Evolutionary conservation across 2,797 vertebrate genomes (phyloP), one percentile per base, ranked within the genome.

Genomic region (Crax fasciolata): DNA sequence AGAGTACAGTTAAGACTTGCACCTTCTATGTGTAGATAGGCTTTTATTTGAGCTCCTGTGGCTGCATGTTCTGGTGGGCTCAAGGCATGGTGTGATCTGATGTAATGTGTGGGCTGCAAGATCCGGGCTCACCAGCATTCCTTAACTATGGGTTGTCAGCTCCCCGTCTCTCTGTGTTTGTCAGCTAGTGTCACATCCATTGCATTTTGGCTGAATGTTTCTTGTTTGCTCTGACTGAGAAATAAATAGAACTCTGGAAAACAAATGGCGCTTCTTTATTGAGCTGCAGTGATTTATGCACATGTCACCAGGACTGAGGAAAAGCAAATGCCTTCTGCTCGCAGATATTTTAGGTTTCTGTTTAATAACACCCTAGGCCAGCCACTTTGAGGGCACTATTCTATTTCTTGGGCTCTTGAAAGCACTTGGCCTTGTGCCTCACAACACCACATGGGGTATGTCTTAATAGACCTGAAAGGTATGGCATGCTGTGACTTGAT

Each of bases 381-480:
- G 80, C 32, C 19, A 43, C 55, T 78, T 62, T 44, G 66, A 88
- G 70, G 58, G 32, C 30, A 49, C 46, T 82, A 19, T 38, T 94
- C 77, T 88, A 7, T 87, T 91, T 90, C 71, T 74, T 82, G 85
- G 67, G 38, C 48, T 93, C 63, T 70, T 93, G 87, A 95, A 90
- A 68, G 84, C 67, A 77, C 94, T 95, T 94, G 91, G 91, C 85
- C 89, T 88, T 84, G 48, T 77, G 77, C 67, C 87, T 87, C 3
- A 16, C 52, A 82, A 21, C 85, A 84, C 91, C 59, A 46, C 77
- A 86, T 74, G 49, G 57, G 80, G 67, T 80, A 46, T 41, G n/a
- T 43, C 77, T 84, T 91, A 94, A 87, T 51, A 93, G 92, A 73
- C 70, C 55, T 79, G 63, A 93, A 90, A 95, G 76, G 85, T 67